These are phyloP conservation scores for Rhysida immarginata DNA, from an alignment of 1,140 invertebrate species.

Conservation along the genomic window DNA sequence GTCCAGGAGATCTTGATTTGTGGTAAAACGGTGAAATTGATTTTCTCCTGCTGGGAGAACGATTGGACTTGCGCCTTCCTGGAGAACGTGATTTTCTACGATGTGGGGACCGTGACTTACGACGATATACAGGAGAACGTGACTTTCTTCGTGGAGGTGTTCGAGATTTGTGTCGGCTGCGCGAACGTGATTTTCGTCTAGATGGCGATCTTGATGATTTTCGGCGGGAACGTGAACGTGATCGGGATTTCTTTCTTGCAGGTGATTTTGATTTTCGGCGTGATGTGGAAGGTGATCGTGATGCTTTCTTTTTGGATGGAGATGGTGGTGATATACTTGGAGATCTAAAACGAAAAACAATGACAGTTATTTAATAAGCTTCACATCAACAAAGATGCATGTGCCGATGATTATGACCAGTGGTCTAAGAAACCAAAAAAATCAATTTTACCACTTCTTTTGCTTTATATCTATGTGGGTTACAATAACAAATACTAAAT, in stretches of 20 bases:
- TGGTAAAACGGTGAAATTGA: background rate
- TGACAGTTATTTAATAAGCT: background rate
- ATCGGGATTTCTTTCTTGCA: conserved; percentile 11
- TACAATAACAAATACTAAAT: too few relatives aligned
- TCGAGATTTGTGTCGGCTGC: conserved; percentile 7
- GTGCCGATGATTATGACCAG: too few relatives aligned
- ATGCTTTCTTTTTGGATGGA: conserved; percentile 4
- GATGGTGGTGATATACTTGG: background rate
- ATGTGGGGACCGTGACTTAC: background rate
- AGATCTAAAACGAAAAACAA: background rate
- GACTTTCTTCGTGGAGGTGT: conserved; percentile 2
- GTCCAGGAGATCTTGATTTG: background rate
- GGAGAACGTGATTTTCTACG: background rate
- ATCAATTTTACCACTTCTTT: too few relatives aligned
- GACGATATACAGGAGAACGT: background rate
- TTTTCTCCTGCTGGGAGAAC: background rate
- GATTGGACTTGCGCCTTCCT: background rate
- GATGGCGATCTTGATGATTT: conserved; percentile 15
- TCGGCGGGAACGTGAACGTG: conserved; percentile 19
- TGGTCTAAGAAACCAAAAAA: too few relatives aligned
- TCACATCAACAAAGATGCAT: too few relatives aligned
- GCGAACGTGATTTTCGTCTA: conserved; percentile 6
- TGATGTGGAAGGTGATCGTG: conserved; percentile 1
- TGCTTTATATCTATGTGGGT: too few relatives aligned
- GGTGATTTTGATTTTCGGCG: background rate